These are phyloP conservation scores for Parasteatoda lunata DNA, from an alignment of 2,888 invertebrate genomes.

Conservation along the genomic window DNA sequence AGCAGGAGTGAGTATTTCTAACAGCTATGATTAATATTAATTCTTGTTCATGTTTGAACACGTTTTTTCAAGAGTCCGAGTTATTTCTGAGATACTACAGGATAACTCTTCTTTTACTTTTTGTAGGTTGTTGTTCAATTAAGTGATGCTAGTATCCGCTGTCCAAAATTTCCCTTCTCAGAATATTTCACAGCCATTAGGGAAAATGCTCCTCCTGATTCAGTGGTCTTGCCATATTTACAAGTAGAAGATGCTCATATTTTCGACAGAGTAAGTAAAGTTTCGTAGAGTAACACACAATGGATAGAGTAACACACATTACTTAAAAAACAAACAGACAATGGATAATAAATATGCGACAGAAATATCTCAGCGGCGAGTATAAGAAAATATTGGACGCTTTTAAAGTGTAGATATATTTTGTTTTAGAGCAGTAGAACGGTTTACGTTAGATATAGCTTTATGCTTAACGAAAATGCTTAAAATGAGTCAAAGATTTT, in stretches of 20 bases:
- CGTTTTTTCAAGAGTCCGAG: neutral
- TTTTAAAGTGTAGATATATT: no score
- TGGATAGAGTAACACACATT: neutral
- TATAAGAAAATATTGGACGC: no score
- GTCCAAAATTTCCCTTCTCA: constrained; percentile 71
- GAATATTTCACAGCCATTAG: constrained; percentile 71
- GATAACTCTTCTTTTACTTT: neutral
- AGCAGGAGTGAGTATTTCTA: constrained; percentile 65
- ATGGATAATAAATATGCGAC: no score
- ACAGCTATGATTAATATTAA: neutral
- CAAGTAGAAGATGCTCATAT: constrained; percentile 71
- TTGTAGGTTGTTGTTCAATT: constrained; percentile 69
- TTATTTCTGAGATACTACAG: neutral
- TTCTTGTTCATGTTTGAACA: neutral
- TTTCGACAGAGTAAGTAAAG: constrained; percentile 67
- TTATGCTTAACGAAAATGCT: no score
- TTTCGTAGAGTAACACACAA: neutral
- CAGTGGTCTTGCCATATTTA: constrained; percentile 70
- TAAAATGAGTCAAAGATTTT: no score
- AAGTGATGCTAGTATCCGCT: constrained; percentile 69
- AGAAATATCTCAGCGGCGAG: no score
- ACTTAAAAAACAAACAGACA: no score
- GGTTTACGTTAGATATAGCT: no score
- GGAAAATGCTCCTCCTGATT: constrained; percentile 71
- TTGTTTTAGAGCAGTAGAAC: no score